phyloP scores from a whole-genome alignment of 2,113 vertebrate genomes.

The Nesogale talazaci region DNA sequence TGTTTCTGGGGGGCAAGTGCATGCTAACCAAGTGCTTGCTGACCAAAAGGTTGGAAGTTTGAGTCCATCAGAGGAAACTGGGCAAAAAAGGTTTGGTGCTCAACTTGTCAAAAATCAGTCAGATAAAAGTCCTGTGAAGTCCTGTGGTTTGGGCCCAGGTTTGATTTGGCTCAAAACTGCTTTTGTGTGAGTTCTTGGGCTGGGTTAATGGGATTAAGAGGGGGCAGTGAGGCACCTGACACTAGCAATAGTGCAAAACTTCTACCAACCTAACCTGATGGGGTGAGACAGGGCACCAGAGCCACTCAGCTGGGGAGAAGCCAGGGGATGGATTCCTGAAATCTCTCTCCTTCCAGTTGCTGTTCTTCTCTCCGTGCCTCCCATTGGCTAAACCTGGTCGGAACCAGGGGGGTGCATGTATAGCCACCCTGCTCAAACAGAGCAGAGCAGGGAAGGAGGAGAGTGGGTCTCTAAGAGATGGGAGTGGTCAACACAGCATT shows the following conservation, averaged over 20 bases:
- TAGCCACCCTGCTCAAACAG: not conserved
- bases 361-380: not conserved
- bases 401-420: not conserved
- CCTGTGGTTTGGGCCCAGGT: not conserved
- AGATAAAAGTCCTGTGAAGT: not conserved
- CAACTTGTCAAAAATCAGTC: not conserved
- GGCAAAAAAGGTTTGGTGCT: not conserved
- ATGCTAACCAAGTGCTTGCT: not conserved
- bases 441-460: not conserved
- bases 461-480: not conserved
- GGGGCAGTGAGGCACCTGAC: not conserved
- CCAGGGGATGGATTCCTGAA: not conserved
- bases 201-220: not conserved
- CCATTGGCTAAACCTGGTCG: not conserved
- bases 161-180: not conserved
- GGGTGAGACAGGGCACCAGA: not conserved
- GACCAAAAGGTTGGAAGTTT: not conserved
- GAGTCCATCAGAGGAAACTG: not conserved
- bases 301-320: not conserved
- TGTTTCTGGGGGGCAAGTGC: not conserved
- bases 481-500: not conserved
- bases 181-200: not conserved
- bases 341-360: not conserved
- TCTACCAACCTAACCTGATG: not conserved
- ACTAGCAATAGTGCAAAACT: not conserved